These are phyloP conservation scores for Norana najaformis DNA, from an alignment of 2,888 invertebrate species.

Conservation along the genomic window DNA sequence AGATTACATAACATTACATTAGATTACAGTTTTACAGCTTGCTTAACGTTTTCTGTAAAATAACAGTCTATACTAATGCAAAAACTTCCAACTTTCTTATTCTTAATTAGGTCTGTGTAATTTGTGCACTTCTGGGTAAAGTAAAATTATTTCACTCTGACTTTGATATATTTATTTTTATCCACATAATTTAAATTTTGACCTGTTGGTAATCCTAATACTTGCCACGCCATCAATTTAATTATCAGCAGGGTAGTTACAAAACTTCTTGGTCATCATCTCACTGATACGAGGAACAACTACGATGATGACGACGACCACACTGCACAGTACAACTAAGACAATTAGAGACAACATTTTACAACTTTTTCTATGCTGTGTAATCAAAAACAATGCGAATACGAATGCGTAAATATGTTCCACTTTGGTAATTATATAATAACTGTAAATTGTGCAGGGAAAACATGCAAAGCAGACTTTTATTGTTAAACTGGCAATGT, in stretches of 20 bases:
- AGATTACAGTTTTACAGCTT: not conserved
- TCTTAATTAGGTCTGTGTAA: not conserved
- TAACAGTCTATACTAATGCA: not conserved
- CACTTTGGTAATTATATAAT: conserved; percentile 13
- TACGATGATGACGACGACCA: too few relatives aligned
- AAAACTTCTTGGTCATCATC: not conserved
- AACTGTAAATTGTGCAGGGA: not conserved
- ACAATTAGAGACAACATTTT: not conserved
- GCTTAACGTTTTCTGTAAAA: not conserved
- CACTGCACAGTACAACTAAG: not conserved
- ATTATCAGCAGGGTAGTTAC: not conserved
- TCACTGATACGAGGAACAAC: not conserved
- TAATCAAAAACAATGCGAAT: not conserved
- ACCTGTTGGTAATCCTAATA: not conserved
- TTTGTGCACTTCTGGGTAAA: conserved; percentile 7
- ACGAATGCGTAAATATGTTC: not conserved
- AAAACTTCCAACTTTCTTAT: not conserved
- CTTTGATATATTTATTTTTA: not conserved
- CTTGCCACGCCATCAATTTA: not conserved
- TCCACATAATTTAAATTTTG: too few relatives aligned
- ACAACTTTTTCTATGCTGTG: not conserved
- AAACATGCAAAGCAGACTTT: not conserved
- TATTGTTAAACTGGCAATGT: not conserved
- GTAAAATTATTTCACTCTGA: not conserved
- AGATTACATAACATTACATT: too few relatives aligned